Conservation (phyloP, 2,888 invertebrate genomes). For the Limnephilus rhombicus region DNA sequence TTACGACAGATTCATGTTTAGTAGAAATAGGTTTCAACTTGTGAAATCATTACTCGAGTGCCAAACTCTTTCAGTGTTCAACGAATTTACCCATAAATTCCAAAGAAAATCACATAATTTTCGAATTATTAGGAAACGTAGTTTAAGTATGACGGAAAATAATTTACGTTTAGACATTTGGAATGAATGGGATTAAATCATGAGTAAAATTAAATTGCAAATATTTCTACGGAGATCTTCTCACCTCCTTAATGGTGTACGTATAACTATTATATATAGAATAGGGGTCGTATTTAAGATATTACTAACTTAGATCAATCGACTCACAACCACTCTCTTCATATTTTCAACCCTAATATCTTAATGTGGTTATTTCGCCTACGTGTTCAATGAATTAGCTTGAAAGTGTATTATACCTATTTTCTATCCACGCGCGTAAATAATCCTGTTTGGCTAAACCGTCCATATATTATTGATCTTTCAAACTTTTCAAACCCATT, state of each 20-base stretch:
- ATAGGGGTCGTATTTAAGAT: background rate
- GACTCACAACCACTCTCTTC: background rate
- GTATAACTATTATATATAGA: background rate
- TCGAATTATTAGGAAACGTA: background rate
- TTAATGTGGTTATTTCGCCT: background rate
- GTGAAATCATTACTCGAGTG: background rate
- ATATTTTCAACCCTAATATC: no score
- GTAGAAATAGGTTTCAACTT: background rate
- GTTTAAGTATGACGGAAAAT: background rate
- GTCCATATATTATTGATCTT: background rate
- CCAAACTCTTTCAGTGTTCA: background rate
- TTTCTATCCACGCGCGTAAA: background rate
- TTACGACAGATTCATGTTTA: background rate
- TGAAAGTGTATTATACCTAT: background rate
- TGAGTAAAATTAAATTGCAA: background rate
- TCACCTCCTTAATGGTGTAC: background rate
- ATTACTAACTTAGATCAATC: background rate
- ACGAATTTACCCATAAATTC: background rate
- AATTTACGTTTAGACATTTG: no score
- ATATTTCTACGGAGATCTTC: background rate
- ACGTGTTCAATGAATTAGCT: background rate
- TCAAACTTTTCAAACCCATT: constrained; percentile 1
- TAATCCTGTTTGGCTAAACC: background rate
- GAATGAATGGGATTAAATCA: no score
- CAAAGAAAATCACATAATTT: background rate